Base-by-base conservation (phyloP, 1,140 invertebrate species). In the Drosophila nasuta region DNA sequence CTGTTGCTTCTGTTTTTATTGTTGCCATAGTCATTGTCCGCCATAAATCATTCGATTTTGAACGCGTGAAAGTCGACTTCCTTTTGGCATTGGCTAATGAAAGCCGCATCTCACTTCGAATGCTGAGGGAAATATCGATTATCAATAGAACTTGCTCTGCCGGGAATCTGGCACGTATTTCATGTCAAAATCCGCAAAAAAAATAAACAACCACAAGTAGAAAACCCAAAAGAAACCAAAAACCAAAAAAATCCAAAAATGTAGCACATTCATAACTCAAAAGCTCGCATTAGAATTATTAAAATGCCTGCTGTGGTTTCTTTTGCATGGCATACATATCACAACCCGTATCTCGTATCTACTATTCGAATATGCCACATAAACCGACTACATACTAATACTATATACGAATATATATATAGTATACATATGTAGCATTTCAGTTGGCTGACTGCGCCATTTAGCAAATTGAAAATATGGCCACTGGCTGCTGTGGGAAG, bases 391-490 rank as follows among this genome's bases (percentile, higher is more conserved):
- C 41, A 57, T 62, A 67, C 58, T 57, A 65, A 63, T 67, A 69
- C 35, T 46, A 33, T 48, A 8, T 17, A 20, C 20, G 20, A 20
- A 20, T 75, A 58, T 64, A 64, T 72, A 57, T 79, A 52, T 52
- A 38, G 20, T 38, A 38, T 38, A 38, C 8, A 38, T 38, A 10
- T 43, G 5, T 43, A 38, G 66, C 66, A 75, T 87, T 86, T 82
- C 80, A 88, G 73, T 87, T 82, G 77, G 83, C 80, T 88, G 80
- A 74, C 77, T 80, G 80, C 65, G 82, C 83, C 83, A 88, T 88
- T 88, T 88, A 79, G 83, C 74, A 88, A 88, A 88, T 88, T 88
- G 81, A 77, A 88, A 88, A 87, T 85, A 81, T 85, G 81, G 81
- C 81, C 77, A 80, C 33, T 60, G 72, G 81, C 72, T 75, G 51